Base-by-base conservation (phyloP, 1,140 invertebrate genomes). In the Eumeta japonica region DNA sequence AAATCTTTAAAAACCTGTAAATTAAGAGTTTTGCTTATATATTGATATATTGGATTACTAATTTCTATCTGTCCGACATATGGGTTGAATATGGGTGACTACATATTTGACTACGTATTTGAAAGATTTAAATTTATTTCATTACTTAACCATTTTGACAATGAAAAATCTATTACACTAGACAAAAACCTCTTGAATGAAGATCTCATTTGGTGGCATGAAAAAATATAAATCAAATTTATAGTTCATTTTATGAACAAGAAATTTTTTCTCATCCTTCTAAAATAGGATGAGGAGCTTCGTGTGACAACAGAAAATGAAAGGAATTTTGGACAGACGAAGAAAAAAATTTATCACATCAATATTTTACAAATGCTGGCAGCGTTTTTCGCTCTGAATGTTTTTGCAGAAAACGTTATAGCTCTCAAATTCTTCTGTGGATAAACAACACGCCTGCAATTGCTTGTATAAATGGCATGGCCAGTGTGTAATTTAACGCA, bases 261-360 rank as follows among this genome's bases (percentile, higher is more conserved):
- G 46, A 40, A 15, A 58, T 60, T 17, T 57, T 51, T 41, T 46
- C 52, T 2, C 51, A 61, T 30, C 50, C 52, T 7, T 61, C 52
- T n/a, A 11, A 13, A 3, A 39, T 49, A 5, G 58, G 58, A 3
- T 65, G 62, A 50, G 52, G 50, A 7, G 39, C 41, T 7, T 16
- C 27, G 16, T 51, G 28, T 33, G 28, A 48, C 28, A 45, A 32
- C 3, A 14, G 45, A 13, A 44, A 19, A 19, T 28, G 30, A 12
- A 43, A 48, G 32, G 55, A 54, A 11, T 41, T 37, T 19, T 62
- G 53, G 52, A 45, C 9, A 2, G 16, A 34, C 7, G 10, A 33
- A 7, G 54, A n/a, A 57, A 39, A 28, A 35, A 36, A 2, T 20
- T 5, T 10, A 37, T 10, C 50, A 58, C 28, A 60, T 60, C 24